phyloP scores from a whole-genome alignment of 2,113 vertebrate genomes.

The Microtus richardsoni region DNA sequence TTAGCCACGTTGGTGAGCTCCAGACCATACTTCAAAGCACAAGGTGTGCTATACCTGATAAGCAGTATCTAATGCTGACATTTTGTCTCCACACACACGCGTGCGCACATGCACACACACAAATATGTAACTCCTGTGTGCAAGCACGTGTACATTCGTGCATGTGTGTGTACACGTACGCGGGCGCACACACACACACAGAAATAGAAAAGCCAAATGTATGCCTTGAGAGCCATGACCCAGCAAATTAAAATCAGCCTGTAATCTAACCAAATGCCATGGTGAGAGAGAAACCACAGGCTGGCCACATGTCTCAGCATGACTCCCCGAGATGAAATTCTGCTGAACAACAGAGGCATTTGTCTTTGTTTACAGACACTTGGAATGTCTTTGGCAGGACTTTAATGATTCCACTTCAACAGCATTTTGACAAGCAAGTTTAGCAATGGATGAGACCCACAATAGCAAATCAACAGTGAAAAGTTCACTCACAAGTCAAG shows the following conservation, averaged over 20 bases:
- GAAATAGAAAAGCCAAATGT: constrained; percentile 51
- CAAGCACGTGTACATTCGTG: background rate
- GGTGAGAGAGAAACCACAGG: constrained; percentile 76
- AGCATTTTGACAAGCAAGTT: constrained; percentile 80
- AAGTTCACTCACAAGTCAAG: constrained; percentile 82
- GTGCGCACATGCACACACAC: rapidly evolving
- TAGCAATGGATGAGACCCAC: constrained; percentile 81
- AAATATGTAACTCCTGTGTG: too few relatives aligned
- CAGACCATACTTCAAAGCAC: background rate
- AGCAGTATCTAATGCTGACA: background rate
- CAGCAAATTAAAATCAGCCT: constrained; percentile 72
- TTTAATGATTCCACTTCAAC: constrained; percentile 82
- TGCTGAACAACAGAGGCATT: constrained; percentile 78
- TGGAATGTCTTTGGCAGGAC: constrained; percentile 83
- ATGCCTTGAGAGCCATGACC: constrained; percentile 66
- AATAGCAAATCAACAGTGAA: constrained; percentile 82
- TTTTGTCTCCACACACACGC: background rate
- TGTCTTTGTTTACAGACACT: constrained; percentile 82
- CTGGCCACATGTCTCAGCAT: constrained; percentile 78
- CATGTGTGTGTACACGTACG: too few relatives aligned
- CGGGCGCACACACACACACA: background rate
- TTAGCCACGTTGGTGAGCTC: background rate
- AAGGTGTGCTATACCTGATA: background rate
- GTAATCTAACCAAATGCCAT: constrained; percentile 67
- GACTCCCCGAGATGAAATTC: constrained; percentile 75